Percentiles rank a stretch among this genome's conserved stretches.
Evolutionary conservation across 2,797 vertebrate species (phyloP).

Genomic region (Catostomus latipinnis): DNA sequence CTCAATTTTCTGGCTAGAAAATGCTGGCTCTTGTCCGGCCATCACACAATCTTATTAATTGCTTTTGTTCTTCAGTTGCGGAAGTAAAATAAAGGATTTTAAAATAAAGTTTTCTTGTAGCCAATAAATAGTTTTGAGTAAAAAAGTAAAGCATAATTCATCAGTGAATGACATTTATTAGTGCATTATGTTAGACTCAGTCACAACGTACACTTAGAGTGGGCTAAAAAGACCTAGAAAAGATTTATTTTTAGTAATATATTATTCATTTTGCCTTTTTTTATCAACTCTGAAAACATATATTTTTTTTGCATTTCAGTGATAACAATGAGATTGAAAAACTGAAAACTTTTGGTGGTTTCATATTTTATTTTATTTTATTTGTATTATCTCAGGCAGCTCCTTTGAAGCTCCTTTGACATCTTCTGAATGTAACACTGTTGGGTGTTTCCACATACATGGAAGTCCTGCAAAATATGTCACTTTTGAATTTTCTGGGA

Average conservation of each 20-base stretch:
- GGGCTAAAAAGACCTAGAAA: background rate
- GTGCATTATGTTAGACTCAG: slow-evolving; percentile 24
- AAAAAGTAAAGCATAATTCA: slow-evolving; percentile 32
- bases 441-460: background rate
- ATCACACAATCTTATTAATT: slow-evolving; percentile 46
- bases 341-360: background rate
- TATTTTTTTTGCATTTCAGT: background rate
- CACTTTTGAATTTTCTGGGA: slow-evolving; percentile 31
- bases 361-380: too few relatives aligned
- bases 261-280: slow-evolving; percentile 9
- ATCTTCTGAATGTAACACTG: slow-evolving; percentile 11
- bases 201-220: background rate
- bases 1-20: slow-evolving; percentile 5
- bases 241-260: slow-evolving; percentile 3
- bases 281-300: slow-evolving; percentile 2
- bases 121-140: slow-evolving; percentile 37
- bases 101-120: slow-evolving; percentile 43
- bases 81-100: slow-evolving; percentile 22
- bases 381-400: background rate
- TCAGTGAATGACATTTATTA: slow-evolving; percentile 39
- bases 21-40: slow-evolving; percentile 18
- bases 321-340: background rate
- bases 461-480: slow-evolving; percentile 6
- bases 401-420: background rate
- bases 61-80: slow-evolving; percentile 38